phyloP scores from a whole-genome alignment of 2,113 vertebrate species.

The Eidolon helvum region DNA sequence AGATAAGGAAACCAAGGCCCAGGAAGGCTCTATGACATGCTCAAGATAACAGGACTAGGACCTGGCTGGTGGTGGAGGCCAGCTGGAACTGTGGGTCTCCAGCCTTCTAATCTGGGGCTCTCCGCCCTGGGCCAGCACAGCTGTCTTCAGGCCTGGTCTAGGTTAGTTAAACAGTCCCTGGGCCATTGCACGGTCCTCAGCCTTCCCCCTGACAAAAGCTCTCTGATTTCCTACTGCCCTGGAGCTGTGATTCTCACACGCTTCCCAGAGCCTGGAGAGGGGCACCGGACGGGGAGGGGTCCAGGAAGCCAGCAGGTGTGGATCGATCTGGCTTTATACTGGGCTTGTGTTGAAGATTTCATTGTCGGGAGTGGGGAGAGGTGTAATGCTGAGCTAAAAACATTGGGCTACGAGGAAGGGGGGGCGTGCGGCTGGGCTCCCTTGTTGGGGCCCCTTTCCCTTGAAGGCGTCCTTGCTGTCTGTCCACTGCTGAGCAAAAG shows the following conservation, averaged over 20 bases:
- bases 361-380: not conserved
- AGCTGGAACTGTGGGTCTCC: not conserved
- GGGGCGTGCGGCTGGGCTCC: rapidly evolving
- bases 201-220: not conserved
- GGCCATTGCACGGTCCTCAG: not conserved
- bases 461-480: not conserved
- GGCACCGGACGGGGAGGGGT: no score
- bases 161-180: not conserved
- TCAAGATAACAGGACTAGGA: not conserved
- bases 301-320: not conserved
- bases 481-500: not conserved
- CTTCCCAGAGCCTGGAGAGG: not conserved
- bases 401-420: rapidly evolving
- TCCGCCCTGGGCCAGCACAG: not conserved
- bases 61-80: not conserved
- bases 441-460: not conserved
- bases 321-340: not conserved
- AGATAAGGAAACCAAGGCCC: not conserved
- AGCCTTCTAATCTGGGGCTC: not conserved
- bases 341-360: not conserved
- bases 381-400: not conserved
- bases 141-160: not conserved
- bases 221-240: not conserved
- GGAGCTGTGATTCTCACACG: not conserved
- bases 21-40: not conserved